Conservation (phyloP, 1,140 invertebrate genomes). For the Pomacea maculata region DNA sequence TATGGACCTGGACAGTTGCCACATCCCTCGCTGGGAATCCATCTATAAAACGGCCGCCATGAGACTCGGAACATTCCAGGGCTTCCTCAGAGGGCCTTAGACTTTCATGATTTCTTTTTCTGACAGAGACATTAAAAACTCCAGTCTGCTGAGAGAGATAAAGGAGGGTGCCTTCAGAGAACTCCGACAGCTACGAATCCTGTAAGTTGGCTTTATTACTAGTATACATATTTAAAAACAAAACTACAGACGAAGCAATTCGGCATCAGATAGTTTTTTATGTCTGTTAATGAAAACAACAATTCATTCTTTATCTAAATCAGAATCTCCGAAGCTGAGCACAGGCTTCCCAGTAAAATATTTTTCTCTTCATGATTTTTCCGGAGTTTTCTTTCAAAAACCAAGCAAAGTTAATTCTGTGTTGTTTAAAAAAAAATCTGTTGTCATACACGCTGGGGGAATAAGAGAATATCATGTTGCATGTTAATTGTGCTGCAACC, state of each 20-base stretch:
- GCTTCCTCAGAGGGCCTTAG: neutral
- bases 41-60: too few relatives aligned
- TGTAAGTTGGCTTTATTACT: constrained; percentile 40
- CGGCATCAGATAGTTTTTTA: neutral
- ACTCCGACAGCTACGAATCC: constrained; percentile 34
- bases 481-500: too few relatives aligned
- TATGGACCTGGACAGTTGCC: too few relatives aligned
- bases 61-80: too few relatives aligned
- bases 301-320: neutral
- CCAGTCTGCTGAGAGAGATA: constrained; percentile 24
- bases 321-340: neutral
- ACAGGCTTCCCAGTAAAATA: neutral
- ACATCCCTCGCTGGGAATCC: too few relatives aligned
- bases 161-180: constrained; percentile 38
- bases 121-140: constrained; percentile 26
- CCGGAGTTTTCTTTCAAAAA: neutral
- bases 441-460: too few relatives aligned
- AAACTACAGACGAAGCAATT: neutral
- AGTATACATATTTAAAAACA: neutral
- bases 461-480: too few relatives aligned
- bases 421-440: too few relatives aligned
- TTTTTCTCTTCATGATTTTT: neutral
- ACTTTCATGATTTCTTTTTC: neutral
- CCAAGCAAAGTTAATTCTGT: neutral
- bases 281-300: neutral